A percentile compares a stretch with the other conserved stretches of the same genome.
These are phyloP conservation scores for roundworm (Caenorhabditis elegans) DNA, from an alignment of 1,140 invertebrate genomes.

Conservation along the genomic window DNA sequence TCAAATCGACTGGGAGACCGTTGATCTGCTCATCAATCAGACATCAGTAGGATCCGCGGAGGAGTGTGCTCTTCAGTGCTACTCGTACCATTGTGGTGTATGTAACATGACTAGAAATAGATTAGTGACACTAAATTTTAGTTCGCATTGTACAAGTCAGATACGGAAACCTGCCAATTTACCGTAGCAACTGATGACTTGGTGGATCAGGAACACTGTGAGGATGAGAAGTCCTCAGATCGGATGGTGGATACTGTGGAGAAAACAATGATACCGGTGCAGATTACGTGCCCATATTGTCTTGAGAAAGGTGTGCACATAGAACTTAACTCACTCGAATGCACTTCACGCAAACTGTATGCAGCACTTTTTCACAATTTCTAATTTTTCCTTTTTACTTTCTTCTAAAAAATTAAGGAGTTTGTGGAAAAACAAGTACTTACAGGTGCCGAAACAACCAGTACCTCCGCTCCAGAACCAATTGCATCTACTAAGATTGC, in stretches of 20 bases:
- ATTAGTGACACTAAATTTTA: slow-evolving; percentile 11
- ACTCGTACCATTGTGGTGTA: slow-evolving; percentile 33
- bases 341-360: background rate
- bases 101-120: background rate
- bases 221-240: background rate
- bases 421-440: too few relatives aligned
- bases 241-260: slow-evolving; percentile 15
- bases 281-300: slow-evolving; percentile 17
- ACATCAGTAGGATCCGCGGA: slow-evolving; percentile 2
- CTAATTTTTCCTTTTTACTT: too few relatives aligned
- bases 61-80: slow-evolving; percentile 33
- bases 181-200: slow-evolving; percentile 37
- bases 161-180: slow-evolving; percentile 7
- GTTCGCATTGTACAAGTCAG: slow-evolving; percentile 35
- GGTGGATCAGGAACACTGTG: slow-evolving; percentile 18
- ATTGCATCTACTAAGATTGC: background rate
- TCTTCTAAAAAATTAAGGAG: too few relatives aligned
- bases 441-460: background rate
- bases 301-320: background rate
- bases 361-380: background rate
- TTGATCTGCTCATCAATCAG: slow-evolving; percentile 35
- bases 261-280: slow-evolving; percentile 8
- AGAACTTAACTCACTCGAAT: background rate
- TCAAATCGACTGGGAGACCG: slow-evolving; percentile 38
- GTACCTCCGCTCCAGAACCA: background rate